Evolutionary conservation across 2,113 vertebrate species (phyloP).

Genomic region (Hemibagrus wyckioides): DNA sequence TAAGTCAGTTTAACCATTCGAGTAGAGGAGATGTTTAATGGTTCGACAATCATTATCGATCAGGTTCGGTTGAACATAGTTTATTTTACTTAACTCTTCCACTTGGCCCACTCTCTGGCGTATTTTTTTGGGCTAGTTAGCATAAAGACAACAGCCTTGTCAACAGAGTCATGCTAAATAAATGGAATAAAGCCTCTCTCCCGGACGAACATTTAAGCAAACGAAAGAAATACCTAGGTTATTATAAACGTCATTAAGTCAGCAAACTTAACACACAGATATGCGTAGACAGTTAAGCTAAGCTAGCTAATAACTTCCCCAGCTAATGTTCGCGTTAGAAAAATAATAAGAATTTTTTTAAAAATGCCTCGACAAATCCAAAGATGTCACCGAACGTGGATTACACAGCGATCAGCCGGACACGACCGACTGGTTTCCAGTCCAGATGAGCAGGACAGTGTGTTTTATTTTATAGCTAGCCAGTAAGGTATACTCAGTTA

Average conservation of each 20-base stretch:
- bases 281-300: conserved; percentile 16
- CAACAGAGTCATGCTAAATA: neutral
- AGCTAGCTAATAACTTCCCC: neutral
- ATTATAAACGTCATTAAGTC: too few species aligned
- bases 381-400: neutral
- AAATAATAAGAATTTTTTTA: neutral
- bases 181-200: neutral
- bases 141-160: neutral
- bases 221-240: neutral
- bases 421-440: neutral
- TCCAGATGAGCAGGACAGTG: too few species aligned
- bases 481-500: neutral
- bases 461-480: neutral
- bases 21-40: neutral
- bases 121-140: conserved; percentile 15
- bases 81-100: neutral
- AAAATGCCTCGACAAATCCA: neutral
- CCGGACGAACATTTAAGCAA: neutral
- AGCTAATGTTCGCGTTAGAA: neutral
- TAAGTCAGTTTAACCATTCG: neutral
- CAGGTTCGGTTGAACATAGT: neutral
- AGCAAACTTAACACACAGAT: neutral
- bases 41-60: neutral
- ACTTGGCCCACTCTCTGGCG: conserved; percentile 44
- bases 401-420: neutral